Evolutionary conservation across 2,113 vertebrate species (phyloP).

Genomic region (Crypturellus undulatus): DNA sequence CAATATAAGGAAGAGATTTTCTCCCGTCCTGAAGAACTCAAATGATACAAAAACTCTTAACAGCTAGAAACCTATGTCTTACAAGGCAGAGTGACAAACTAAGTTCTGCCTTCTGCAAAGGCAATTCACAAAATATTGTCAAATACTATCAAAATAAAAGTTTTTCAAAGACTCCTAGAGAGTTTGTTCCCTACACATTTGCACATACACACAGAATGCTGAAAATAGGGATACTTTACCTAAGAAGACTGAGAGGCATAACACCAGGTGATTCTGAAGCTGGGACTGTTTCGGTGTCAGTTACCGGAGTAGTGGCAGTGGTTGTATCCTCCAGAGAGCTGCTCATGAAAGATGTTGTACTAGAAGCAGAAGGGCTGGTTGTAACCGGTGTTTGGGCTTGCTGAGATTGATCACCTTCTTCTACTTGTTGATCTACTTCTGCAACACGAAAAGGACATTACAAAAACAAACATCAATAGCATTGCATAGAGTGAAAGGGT

Average conservation of each 20-base stretch:
- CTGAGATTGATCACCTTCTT: slow-evolving; percentile 88
- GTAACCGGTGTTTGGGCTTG: slow-evolving; percentile 95
- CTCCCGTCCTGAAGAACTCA: not conserved
- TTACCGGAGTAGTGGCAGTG: slow-evolving; percentile 96
- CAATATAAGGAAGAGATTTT: not conserved
- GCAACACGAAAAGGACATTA: not conserved
- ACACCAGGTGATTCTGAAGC: slow-evolving; percentile 95
- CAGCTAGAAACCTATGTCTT: not conserved
- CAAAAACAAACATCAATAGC: not conserved
- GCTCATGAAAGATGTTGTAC: slow-evolving; percentile 99
- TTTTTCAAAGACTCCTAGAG: not conserved
- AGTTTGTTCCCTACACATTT: not conserved
- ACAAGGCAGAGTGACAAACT: not conserved
- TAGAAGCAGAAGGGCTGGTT: slow-evolving; percentile 96
- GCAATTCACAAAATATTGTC: not conserved
- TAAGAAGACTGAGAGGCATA: slow-evolving; percentile 97
- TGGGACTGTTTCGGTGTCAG: slow-evolving; percentile 94
- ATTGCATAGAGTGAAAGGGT: not conserved
- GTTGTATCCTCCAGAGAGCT: slow-evolving; percentile 98
- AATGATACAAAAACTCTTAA: not conserved
- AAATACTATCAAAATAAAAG: not conserved
- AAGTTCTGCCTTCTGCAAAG: not conserved
- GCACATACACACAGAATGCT: not conserved
- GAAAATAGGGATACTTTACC: slow-evolving; percentile 75
- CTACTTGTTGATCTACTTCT: slow-evolving; percentile 88